Evolutionary conservation across 2,888 invertebrate species (phyloP).

Genomic region (Spodoptera exigua): DNA sequence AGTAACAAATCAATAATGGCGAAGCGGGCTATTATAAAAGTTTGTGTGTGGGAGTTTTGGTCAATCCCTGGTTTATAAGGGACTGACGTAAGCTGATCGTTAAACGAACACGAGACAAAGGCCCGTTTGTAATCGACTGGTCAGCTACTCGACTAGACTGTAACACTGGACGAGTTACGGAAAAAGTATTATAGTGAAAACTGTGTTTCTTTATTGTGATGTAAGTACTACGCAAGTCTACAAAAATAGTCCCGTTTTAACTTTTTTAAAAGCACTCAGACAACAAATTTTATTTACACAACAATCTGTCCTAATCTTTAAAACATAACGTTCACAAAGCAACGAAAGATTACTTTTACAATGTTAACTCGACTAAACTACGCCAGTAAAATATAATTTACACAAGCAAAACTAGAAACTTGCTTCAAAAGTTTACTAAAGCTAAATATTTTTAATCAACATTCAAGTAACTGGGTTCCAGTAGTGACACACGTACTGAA

Average conservation of each 20-base stretch:
- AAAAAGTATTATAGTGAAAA: too few relatives aligned
- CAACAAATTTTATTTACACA: too few relatives aligned
- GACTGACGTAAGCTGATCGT: constrained; percentile 63
- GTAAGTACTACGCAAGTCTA: too few relatives aligned
- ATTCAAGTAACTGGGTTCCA: constrained; percentile 38
- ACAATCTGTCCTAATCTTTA: too few relatives aligned
- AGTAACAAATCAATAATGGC: constrained; percentile 64
- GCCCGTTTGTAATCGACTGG: constrained; percentile 16
- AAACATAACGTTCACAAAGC: too few relatives aligned
- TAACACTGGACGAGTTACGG: not conserved
- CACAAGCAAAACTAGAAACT: too few relatives aligned
- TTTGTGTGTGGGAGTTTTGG: constrained; percentile 59
- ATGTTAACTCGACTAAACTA: too few relatives aligned
- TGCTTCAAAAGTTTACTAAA: not conserved
- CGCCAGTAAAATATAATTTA: too few relatives aligned
- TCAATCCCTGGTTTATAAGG: constrained; percentile 59
- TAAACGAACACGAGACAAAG: constrained; percentile 64
- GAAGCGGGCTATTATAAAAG: constrained; percentile 55
- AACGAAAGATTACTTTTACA: too few relatives aligned
- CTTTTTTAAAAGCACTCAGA: too few relatives aligned
- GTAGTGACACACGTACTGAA: constrained; percentile 35
- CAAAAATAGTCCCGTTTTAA: too few relatives aligned
- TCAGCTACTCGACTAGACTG: constrained; percentile 27
- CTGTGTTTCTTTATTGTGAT: too few relatives aligned
- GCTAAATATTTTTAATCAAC: not conserved